phyloP scores from a whole-genome alignment of 2,888 invertebrate species.

The Cryptocheilus praepositus region DNA sequence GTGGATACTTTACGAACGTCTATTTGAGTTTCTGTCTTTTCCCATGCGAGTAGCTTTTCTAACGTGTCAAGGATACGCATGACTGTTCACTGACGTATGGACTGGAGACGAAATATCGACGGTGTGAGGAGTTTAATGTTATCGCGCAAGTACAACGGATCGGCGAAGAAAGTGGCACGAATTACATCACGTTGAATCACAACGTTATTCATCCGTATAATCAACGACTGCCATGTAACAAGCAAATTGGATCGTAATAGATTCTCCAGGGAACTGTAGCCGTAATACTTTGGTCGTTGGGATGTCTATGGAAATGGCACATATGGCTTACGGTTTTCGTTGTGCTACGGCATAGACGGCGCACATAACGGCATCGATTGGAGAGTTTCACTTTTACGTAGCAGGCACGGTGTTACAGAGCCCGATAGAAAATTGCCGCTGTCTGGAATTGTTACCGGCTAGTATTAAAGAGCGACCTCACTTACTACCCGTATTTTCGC shows the following conservation, averaged over 20 bases:
- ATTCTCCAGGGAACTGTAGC: slow-evolving; percentile 30
- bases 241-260: slow-evolving; percentile 28
- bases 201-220: background rate
- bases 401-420: slow-evolving; percentile 26
- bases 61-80: background rate
- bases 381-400: slow-evolving; percentile 51
- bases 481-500: background rate
- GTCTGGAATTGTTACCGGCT: background rate
- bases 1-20: too few species aligned
- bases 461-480: too few species aligned
- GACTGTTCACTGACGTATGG: too few species aligned
- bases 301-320: slow-evolving; percentile 26
- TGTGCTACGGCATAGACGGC: slow-evolving; percentile 14
- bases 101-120: too few species aligned
- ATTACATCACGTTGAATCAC: background rate
- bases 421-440: background rate
- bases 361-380: slow-evolving; percentile 40
- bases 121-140: background rate
- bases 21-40: too few species aligned
- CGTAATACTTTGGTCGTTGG: slow-evolving; percentile 25
- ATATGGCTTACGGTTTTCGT: slow-evolving; percentile 24
- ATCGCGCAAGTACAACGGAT: background rate
- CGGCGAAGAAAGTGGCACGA: background rate
- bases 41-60: slow-evolving; percentile 12
- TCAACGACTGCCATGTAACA: background rate